Base-by-base conservation (phyloP, 2,113 vertebrate species). In the Odontesthes bonariensis region DNA sequence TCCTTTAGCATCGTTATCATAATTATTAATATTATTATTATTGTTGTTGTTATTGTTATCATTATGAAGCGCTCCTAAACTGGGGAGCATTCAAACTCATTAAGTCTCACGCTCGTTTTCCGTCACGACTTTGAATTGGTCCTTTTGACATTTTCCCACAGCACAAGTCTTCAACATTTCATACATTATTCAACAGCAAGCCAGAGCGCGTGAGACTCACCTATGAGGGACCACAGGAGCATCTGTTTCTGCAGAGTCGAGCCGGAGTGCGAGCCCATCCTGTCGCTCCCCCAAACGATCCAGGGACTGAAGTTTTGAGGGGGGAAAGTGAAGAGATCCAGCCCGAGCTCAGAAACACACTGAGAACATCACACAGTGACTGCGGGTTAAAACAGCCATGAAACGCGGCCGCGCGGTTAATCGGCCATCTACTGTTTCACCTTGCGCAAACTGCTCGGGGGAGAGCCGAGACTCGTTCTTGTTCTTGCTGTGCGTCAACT, bases 221-320 rank as follows among this genome's bases (percentile, higher is more conserved):
- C 88, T 58, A 88, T 64, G 6, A 89, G 8, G 68, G 89, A 64
- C 70, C 88, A 91, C 64, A 90, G 83, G 22, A 91, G 90, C 69
- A 77, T 31, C 19, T 75, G 82, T 83, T 44, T 88, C 55, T 67
- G 79, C 75, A 16, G 69, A 64, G 69, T 69, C 38, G 81, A 46
- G 0, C 84, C 44, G 75, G 8, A 56, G 61, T 6, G 80, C 12
- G 80, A 46, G 42, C 71, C 75, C 90, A 90, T 91, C 79, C 80
- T 85, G 73, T 17, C 77, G 56, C 69, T 54, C 51, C 69, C 69
- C 13, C 7, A 10, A 80, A 60, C 6, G 71, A 76, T 75, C 76
- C 69, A 12, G 72, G 19, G 69, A 49, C 65, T 52, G 61, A 87
- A 91, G 76, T 89, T 86, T 61, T 0, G 23, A 46, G 64, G 64